These are phyloP conservation scores for Heliconius erato DNA, from an alignment of 2,888 invertebrate genomes.

Conservation along the genomic window DNA sequence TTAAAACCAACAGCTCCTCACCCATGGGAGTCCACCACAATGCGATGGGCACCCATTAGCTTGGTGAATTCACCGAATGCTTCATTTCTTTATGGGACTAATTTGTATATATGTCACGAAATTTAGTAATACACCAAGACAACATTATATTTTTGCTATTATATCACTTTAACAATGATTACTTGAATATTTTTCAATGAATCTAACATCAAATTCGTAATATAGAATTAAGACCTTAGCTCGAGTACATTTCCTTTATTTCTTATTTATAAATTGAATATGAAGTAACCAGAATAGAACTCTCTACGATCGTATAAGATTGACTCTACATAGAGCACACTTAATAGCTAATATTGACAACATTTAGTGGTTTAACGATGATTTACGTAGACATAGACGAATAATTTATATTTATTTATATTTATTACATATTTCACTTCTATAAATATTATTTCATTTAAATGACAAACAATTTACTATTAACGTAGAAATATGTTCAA, in stretches of 20 bases:
- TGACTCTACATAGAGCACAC: neutral
- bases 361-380: neutral
- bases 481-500: too few relatives aligned
- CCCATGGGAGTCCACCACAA: too few relatives aligned
- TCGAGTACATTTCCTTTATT: neutral
- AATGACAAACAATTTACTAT: too few relatives aligned
- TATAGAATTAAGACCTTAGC: neutral
- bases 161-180: neutral
- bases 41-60: too few relatives aligned
- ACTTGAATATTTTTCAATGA: neutral
- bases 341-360: neutral
- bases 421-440: neutral
- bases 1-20: too few relatives aligned
- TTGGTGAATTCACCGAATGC: neutral
- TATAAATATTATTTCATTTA: neutral
- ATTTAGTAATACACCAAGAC: neutral
- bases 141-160: neutral
- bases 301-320: neutral
- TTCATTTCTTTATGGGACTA: neutral
- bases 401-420: neutral
- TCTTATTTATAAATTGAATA: neutral
- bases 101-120: too few relatives aligned
- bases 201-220: neutral
- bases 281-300: neutral
- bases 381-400: neutral